Evolutionary conservation across 2,888 invertebrate species (phyloP).

Genomic region (Tyria jacobaeae): DNA sequence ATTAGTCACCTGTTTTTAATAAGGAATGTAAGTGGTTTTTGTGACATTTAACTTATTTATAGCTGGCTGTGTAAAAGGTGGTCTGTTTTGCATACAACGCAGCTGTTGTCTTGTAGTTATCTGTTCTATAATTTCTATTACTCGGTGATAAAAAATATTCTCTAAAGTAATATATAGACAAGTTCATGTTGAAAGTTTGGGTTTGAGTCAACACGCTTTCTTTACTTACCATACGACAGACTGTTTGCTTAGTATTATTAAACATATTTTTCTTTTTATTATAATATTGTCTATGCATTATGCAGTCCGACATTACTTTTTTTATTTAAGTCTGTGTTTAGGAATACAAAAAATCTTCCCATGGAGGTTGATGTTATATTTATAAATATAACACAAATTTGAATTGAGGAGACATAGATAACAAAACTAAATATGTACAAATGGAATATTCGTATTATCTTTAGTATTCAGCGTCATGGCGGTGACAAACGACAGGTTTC

Average conservation of each 20-base stretch:
- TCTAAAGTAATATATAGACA: no score
- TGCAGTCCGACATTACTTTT: no score
- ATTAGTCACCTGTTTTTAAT: conserved; percentile 41
- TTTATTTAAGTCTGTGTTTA: neutral
- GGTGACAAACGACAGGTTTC: neutral
- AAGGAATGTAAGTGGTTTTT: conserved; percentile 43
- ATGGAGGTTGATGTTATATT: neutral
- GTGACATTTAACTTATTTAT: conserved; percentile 52
- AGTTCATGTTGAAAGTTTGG: no score
- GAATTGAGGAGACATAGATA: neutral
- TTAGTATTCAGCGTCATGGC: neutral
- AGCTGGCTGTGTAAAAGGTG: conserved; percentile 11
- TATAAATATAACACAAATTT: neutral
- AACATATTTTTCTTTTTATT: neutral
- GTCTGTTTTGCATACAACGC: conserved; percentile 24
- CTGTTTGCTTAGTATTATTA: neutral
- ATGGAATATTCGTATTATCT: neutral
- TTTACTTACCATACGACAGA: neutral
- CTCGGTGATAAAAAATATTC: no score
- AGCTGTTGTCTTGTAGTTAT: conserved; percentile 20
- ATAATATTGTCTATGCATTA: neutral
- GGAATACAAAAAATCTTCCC: neutral
- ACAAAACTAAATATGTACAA: neutral
- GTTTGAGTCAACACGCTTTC: no score
- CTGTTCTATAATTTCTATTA: conserved; percentile 1